Evolutionary conservation across 2,888 invertebrate species (phyloP).

Genomic region (Zygogramma bicolorata): DNA sequence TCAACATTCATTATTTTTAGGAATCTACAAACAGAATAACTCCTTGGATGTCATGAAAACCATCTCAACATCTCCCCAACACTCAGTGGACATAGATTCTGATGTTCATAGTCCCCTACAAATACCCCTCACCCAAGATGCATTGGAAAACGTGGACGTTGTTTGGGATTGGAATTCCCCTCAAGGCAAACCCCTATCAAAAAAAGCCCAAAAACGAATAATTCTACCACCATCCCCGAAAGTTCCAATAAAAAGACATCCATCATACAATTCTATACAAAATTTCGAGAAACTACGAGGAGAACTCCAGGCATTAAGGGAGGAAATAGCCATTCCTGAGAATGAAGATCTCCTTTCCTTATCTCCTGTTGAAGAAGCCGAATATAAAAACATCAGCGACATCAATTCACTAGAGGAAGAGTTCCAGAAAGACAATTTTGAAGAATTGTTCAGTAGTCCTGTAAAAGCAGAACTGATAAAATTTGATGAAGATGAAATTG

Average conservation of each 20-base stretch:
- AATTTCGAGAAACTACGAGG: constrained; percentile 61
- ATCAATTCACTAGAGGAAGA: constrained; percentile 1
- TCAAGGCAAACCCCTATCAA: constrained; percentile 50
- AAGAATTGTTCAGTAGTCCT: constrained; percentile 61
- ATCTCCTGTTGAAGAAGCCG: constrained; percentile 55
- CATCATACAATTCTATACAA: constrained; percentile 55
- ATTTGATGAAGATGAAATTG: constrained; percentile 60
- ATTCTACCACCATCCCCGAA: constrained; percentile 57
- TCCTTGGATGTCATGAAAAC: neutral
- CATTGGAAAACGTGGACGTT: constrained; percentile 63
- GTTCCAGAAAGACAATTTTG: constrained; percentile 32
- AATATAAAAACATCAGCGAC: constrained; percentile 46
- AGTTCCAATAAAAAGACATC: constrained; percentile 55
- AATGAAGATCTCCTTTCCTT: constrained; percentile 55
- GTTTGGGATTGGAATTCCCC: constrained; percentile 69
- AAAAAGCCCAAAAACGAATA: constrained; percentile 42
- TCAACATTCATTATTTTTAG: neutral
- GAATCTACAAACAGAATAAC: neutral
- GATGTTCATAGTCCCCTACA: constrained; percentile 47
- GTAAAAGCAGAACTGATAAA: constrained; percentile 61
- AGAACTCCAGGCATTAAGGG: constrained; percentile 59
- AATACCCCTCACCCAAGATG: constrained; percentile 64
- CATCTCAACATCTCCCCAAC: neutral
- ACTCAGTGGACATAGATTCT: neutral
- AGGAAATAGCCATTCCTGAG: constrained; percentile 55